Evolutionary conservation across 2,888 invertebrate genomes (phyloP), one percentile per base, ranked within the genome.

Genomic region (Heteromurus nitidus): DNA sequence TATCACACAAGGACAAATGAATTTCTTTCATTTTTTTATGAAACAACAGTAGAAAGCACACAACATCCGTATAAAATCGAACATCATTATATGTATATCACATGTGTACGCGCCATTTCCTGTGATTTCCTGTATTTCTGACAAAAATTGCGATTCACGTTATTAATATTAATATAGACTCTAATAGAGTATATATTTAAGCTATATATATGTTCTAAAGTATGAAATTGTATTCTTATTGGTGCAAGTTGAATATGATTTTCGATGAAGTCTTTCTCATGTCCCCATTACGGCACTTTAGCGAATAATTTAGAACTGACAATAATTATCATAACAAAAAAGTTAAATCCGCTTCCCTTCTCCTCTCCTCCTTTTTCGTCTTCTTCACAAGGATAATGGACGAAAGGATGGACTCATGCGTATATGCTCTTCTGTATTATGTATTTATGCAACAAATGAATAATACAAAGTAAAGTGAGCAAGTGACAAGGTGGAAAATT

Each of bases 401-500:
- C n/a, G n/a, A 68, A 68, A 68, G 68, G 68, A 26, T 68, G 22
- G 28, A 55, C 28, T 26, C 30, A 68, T 16, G 55, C 22, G 11
- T 20, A 55, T 36, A 13, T 26, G 31, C 44, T 42, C 18, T 24
- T 31, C 44, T 31, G 42, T 64, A 26, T 22, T 18, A 20, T 30
- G 30, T 75, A 68, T 20, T 68, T 58, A 44, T 58, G 42, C 65
- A 65, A 67, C 36, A 64, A 28, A 75, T 75, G 68, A 76, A 68
- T 76, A 76, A 76, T 70, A 70, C 77, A 36, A 55, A 47, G 64
- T 64, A 75, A 75, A 67, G 28, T 74, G 69, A 62, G 65, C 83
- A 84, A 86, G 85, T 85, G 86, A 85, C 86, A 86, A 82, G 84
- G 85, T 85, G 84, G 83, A 82, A 82, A 86, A 86, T 86, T 85